phyloP scores from a whole-genome alignment of 1,140 invertebrate species.

The Cydia strobilella region DNA sequence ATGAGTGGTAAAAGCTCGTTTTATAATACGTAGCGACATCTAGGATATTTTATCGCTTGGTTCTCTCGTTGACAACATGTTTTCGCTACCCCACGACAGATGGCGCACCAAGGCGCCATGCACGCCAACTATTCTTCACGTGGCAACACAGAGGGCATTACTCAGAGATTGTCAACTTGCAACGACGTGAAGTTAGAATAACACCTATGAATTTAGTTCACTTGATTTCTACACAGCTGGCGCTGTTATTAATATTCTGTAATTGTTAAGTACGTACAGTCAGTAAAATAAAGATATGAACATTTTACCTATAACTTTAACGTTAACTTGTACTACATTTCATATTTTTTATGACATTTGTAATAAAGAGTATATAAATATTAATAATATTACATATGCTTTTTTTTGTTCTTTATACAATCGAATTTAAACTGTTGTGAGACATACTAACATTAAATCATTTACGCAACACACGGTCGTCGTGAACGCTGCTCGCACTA shows the following conservation, averaged over 20 bases:
- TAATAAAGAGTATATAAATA: too few species aligned
- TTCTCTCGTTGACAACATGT: background rate
- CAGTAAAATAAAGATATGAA: background rate
- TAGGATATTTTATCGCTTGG: background rate
- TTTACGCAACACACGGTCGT: too few species aligned
- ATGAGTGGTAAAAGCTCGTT: too few species aligned
- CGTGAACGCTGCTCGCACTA: too few species aligned
- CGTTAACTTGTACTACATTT: too few species aligned
- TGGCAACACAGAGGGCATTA: background rate
- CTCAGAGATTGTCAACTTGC: background rate
- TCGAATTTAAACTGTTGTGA: too few species aligned
- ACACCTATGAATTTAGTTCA: background rate
- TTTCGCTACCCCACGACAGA: slow-evolving; percentile 19
- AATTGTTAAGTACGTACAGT: background rate
- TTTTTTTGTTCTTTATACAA: too few species aligned
- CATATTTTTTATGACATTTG: too few species aligned
- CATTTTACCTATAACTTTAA: too few species aligned
- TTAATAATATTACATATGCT: too few species aligned
- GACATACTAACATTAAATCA: too few species aligned
- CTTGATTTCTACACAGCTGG: background rate
- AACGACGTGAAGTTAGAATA: background rate
- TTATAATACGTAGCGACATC: background rate
- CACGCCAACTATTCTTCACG: background rate
- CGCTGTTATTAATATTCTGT: background rate
- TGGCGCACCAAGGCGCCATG: background rate